Percentiles rank a stretch among this genome's conserved stretches.
Evolutionary conservation across 2,888 invertebrate genomes (phyloP).

Genomic region (Lithodes maja): DNA sequence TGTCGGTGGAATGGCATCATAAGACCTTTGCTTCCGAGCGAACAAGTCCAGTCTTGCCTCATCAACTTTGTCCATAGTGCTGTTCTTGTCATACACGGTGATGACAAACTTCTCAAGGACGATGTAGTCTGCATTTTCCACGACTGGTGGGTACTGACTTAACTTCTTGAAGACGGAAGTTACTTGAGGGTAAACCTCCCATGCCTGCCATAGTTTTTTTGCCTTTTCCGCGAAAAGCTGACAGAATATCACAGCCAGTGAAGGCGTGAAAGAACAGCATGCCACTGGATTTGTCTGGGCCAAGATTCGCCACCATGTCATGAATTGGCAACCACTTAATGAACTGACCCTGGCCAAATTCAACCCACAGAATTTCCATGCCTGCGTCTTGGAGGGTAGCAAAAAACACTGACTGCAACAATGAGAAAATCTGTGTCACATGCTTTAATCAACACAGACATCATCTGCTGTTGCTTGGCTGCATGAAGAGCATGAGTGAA

Average conservation of each 20-base stretch:
- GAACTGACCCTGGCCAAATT: constrained; percentile 17
- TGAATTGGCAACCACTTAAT: constrained; percentile 19
- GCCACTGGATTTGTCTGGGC: constrained; percentile 5
- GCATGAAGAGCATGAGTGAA: not conserved
- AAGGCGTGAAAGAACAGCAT: constrained; percentile 26
- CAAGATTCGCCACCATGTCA: constrained; percentile 18
- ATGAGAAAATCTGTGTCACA: not conserved
- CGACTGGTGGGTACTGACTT: not conserved
- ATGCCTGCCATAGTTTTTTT: constrained; percentile 25
- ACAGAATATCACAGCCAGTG: constrained; percentile 16
- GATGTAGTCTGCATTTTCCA: not conserved
- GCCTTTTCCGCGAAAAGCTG: constrained; percentile 3
- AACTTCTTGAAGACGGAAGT: not conserved
- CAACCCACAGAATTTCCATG: constrained; percentile 3
- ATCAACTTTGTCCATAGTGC: not conserved
- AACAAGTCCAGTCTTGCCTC: constrained; percentile 9
- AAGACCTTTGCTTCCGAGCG: constrained; percentile 4
- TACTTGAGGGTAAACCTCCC: not conserved
- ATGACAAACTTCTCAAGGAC: constrained; percentile 17
- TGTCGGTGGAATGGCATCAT: constrained; percentile 24
- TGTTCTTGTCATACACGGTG: constrained; percentile 15
- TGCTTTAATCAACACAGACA: constrained; percentile 4
- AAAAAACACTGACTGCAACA: constrained; percentile 27
- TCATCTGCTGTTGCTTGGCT: not conserved
- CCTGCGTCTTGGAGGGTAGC: constrained; percentile 6